Percentiles rank a stretch among this genome's conserved stretches.
Evolutionary conservation across 2,797 vertebrate species (phyloP).

Genomic region (Esox masquinongy): DNA sequence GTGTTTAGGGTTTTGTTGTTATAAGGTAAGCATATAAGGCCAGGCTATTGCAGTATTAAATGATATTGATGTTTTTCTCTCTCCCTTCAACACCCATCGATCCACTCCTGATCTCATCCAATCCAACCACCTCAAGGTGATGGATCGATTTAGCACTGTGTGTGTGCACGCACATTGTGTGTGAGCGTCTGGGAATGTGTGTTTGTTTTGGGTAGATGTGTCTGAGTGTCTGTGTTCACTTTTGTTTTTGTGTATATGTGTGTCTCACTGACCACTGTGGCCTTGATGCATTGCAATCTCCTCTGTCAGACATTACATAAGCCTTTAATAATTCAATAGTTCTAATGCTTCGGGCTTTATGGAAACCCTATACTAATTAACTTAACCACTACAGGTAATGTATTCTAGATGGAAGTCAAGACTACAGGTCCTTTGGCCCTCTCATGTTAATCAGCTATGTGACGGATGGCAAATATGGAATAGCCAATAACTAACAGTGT

Average conservation of each 20-base stretch:
- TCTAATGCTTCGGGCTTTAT: conserved; percentile 22
- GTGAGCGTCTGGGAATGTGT: not conserved
- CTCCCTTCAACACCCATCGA: not conserved
- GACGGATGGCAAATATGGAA: conserved; percentile 20
- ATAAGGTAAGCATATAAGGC: not conserved
- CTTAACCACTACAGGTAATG: conserved; percentile 12
- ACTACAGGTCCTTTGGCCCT: conserved; percentile 24
- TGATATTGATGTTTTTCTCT: conserved; percentile 3
- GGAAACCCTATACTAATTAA: conserved; percentile 36
- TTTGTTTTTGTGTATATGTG: conserved; percentile 3
- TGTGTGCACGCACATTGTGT: not conserved
- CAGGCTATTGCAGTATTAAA: conserved; percentile 1
- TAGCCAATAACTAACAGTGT: conserved; percentile 1
- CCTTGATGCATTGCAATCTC: not conserved
- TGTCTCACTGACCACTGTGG: not conserved
- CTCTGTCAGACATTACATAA: conserved; percentile 32
- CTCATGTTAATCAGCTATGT: conserved; percentile 16
- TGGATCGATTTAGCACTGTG: not conserved
- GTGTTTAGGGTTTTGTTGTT: not conserved
- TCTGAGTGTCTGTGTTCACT: not conserved
- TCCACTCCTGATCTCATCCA: not conserved
- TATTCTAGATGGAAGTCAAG: not conserved
- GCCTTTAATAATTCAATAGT: conserved; percentile 28
- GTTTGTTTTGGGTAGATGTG: not conserved
- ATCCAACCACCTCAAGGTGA: not conserved